Percentiles rank a stretch among this genome's conserved stretches.
Conservation (phyloP, 2,888 invertebrate species). For the Dicyrtomina minuta region DNA sequence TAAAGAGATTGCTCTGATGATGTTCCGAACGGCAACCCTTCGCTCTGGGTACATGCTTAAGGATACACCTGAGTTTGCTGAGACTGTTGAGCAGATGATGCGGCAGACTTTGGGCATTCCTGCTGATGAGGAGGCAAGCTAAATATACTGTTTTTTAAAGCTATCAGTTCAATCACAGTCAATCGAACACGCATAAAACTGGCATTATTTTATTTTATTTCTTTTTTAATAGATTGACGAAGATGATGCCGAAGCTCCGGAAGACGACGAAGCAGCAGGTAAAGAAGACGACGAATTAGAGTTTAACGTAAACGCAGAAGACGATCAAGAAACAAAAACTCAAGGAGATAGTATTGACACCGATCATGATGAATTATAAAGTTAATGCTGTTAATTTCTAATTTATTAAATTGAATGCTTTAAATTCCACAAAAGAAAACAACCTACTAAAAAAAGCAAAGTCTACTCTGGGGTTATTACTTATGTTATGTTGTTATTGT, state of each 20-base stretch:
- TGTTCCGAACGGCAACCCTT: constrained; percentile 89
- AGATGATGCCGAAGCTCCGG: constrained; percentile 35
- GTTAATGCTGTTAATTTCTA: too few species aligned
- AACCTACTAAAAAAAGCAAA: constrained; percentile 6
- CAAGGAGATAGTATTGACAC: constrained; percentile 39
- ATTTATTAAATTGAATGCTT: too few species aligned
- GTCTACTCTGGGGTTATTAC: constrained; percentile 4
- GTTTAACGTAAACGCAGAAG: constrained; percentile 31
- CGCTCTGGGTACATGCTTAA: constrained; percentile 90
- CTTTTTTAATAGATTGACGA: constrained; percentile 37
- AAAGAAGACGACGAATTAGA: constrained; percentile 31
- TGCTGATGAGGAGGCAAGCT: constrained; percentile 66
- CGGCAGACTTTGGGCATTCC: constrained; percentile 74
- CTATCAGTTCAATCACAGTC: too few species aligned
- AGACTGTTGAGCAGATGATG: constrained; percentile 87
- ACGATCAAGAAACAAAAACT: constrained; percentile 26
- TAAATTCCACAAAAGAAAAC: too few species aligned
- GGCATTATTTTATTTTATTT: background rate
- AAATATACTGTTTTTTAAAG: background rate
- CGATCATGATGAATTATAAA: constrained; percentile 48
- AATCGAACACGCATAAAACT: background rate
- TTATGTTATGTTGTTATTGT: background rate
- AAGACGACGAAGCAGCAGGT: constrained; percentile 36
- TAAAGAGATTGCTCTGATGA: constrained; percentile 79
- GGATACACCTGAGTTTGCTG: constrained; percentile 85